phyloP scores from a whole-genome alignment of 2,888 invertebrate genomes.

The Tinea semifulvella region DNA sequence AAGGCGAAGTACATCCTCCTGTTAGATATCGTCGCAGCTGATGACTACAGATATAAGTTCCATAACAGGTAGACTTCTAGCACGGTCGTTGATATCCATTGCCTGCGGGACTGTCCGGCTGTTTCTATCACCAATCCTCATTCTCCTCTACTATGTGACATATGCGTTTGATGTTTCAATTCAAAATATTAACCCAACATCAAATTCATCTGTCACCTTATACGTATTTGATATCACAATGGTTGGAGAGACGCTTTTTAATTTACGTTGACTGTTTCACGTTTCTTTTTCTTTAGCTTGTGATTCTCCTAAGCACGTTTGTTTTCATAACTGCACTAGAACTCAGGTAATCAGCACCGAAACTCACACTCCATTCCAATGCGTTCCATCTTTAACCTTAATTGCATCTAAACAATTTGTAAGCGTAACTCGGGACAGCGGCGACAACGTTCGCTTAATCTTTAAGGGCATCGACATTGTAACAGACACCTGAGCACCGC shows the following conservation, averaged over 20 bases:
- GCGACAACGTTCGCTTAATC: slow-evolving; percentile 43
- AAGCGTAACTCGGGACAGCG: slow-evolving; percentile 21
- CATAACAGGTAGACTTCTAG: slow-evolving; percentile 81
- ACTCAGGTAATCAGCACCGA: slow-evolving; percentile 32
- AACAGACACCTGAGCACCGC: slow-evolving; percentile 35
- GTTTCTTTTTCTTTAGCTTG: slow-evolving; percentile 58
- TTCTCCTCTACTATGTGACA: neutral
- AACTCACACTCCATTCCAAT: slow-evolving; percentile 31
- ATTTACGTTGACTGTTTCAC: slow-evolving; percentile 32
- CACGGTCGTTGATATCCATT: slow-evolving; percentile 23
- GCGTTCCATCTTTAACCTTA: slow-evolving; percentile 33
- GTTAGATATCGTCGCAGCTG: slow-evolving; percentile 98
- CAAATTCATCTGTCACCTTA: neutral
- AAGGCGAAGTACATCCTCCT: slow-evolving; percentile 99
- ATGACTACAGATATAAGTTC: slow-evolving; percentile 98
- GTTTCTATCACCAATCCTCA: slow-evolving; percentile 8
- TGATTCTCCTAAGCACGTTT: slow-evolving; percentile 46
- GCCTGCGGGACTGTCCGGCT: slow-evolving; percentile 24
- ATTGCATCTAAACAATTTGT: slow-evolving; percentile 59
- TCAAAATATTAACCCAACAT: neutral
- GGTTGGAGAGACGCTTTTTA: slow-evolving; percentile 37
- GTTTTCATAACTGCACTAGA: slow-evolving; percentile 44
- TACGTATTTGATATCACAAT: slow-evolving; percentile 26
- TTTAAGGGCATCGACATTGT: slow-evolving; percentile 57
- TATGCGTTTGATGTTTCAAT: neutral